Percentiles rank a stretch among this genome's conserved stretches.
These are phyloP conservation scores for Sturmia bella DNA, from an alignment of 2,888 invertebrate species.

Conservation along the genomic window DNA sequence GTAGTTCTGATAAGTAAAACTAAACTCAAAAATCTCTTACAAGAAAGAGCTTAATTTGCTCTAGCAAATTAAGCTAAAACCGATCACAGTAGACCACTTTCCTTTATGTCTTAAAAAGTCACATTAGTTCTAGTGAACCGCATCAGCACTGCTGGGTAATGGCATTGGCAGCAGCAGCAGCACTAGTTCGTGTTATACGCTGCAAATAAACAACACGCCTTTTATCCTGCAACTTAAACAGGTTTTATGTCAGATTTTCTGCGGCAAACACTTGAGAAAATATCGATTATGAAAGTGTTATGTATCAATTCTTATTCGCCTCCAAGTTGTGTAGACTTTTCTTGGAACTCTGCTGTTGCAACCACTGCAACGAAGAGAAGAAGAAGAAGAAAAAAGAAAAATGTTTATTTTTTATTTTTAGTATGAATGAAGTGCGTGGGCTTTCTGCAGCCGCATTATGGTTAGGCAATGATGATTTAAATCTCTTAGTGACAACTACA, in stretches of 20 bases:
- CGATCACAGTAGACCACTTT: no score
- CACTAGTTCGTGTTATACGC: not conserved
- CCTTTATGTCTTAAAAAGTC: no score
- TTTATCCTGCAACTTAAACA: constrained; percentile 26
- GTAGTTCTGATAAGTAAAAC: not conserved
- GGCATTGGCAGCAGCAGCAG: not conserved
- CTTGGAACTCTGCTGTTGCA: not conserved
- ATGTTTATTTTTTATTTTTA: not conserved
- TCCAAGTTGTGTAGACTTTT: constrained; percentile 3
- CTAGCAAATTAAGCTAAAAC: no score
- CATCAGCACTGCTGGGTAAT: constrained; percentile 10
- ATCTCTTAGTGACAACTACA: constrained; percentile 61
- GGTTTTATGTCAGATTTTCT: constrained; percentile 37
- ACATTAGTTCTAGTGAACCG: not conserved
- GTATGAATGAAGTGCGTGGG: constrained; percentile 38
- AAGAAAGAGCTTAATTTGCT: no score
- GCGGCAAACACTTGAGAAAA: constrained; percentile 52
- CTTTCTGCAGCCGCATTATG: constrained; percentile 36
- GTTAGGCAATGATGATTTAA: constrained; percentile 43
- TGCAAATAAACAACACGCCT: not conserved
- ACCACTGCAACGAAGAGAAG: not conserved
- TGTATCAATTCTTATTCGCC: constrained; percentile 19
- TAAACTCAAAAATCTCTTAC: no score
- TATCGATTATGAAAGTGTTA: constrained; percentile 51
- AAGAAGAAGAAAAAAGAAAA: not conserved